Evolutionary conservation across 2,113 vertebrate genomes (phyloP), one percentile per base, ranked within the genome.

Genomic region (Martes martes): DNA sequence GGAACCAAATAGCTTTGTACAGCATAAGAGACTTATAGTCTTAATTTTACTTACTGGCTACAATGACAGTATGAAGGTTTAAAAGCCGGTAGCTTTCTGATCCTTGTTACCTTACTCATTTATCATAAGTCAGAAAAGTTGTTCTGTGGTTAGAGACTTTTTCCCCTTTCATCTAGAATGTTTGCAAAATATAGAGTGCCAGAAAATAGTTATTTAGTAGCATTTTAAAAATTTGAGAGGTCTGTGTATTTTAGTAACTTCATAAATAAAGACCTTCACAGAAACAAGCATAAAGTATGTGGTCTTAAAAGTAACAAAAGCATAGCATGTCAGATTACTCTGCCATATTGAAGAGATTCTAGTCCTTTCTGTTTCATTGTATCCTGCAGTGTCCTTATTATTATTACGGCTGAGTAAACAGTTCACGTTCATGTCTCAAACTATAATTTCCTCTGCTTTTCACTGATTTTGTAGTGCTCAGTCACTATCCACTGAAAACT

Each of bases 191-290:
- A 8, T 65, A 33, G 24, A 79, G 8, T 95, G 5, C 47, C 36
- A 84, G 74, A 80, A 88, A 94, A 81, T 86, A 67, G 18, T 88
- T 80, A 42, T 13, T 91, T 24, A 55, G 39, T 80, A 83, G 31
- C 23, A 26, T 89, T 84, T 95, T 14, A 50, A 74, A 94, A 76
- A 39, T 78, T 81, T 95, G 88, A 90, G 89, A 73, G 79, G 15
- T 36, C 65, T 61, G 0, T 47, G 0, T 93, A 57, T 95, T 97
- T 95, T 91, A 24, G 33, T 88, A 95, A 73, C 45, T 59, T 65
- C 47, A 42, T 24, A 65, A 80, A 96, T 24, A 65, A 80, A 96
- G 45, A 84, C 11, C 74, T 33, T 39, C n/a, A 89, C 57, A 96
- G 85, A 89, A 94, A 65, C 11, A 84, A 28, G 19, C 50, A n/a